phyloP scores from a whole-genome alignment of 2,888 invertebrate genomes.

The Gymnoscelis rufifasciata region DNA sequence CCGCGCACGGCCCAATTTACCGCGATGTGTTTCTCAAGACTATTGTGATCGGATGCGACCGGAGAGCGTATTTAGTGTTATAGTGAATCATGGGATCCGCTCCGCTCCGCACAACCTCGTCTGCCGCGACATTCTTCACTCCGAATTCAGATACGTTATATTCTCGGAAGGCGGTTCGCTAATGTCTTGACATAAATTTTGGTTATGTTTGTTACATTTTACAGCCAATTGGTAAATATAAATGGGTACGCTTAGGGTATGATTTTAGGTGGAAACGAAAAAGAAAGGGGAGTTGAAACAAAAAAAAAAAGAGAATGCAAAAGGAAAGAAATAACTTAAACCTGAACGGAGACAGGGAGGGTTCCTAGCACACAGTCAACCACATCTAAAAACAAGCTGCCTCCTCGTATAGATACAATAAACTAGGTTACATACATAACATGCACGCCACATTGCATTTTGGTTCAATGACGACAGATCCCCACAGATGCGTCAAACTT shows the following conservation, averaged over 20 bases:
- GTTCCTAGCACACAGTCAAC: constrained; percentile 68
- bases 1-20: constrained; percentile 50
- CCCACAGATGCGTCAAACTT: constrained; percentile 39
- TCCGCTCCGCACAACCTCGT: constrained; percentile 44
- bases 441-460: constrained; percentile 76
- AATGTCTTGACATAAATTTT: constrained; percentile 26
- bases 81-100: constrained; percentile 65
- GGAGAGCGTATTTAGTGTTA: constrained; percentile 71
- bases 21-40: constrained; percentile 65
- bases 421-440: constrained; percentile 75
- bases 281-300: constrained; percentile 36
- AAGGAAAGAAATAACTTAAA: constrained; percentile 44
- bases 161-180: constrained; percentile 43
- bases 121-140: constrained; percentile 39
- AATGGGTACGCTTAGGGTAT: constrained; percentile 26
- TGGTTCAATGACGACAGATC: constrained; percentile 66
- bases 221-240: constrained; percentile 51
- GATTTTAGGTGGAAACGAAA: constrained; percentile 28
- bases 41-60: constrained; percentile 63
- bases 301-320: constrained; percentile 37
- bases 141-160: constrained; percentile 35
- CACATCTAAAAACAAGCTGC: constrained; percentile 76
- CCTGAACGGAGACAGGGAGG: constrained; percentile 63
- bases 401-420: constrained; percentile 61
- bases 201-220: constrained; percentile 31